A percentile compares a stretch with the other conserved stretches of the same genome.
Evolutionary conservation across 2,797 vertebrate genomes (phyloP).

Genomic region (Manis pentadactyla): DNA sequence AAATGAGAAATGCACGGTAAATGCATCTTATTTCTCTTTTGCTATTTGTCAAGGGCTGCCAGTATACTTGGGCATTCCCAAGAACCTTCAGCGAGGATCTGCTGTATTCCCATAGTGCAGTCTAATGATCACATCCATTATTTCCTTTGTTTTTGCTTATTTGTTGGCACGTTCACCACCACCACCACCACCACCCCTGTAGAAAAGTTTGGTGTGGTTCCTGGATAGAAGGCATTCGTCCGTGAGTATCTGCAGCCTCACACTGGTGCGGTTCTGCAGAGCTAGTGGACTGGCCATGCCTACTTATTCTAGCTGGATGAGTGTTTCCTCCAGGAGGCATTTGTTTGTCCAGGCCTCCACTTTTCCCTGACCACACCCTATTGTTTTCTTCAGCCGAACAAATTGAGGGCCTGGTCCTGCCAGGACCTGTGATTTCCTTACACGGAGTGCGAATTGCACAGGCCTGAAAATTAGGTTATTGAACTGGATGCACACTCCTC

Average conservation of each 20-base stretch:
- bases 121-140: not conserved
- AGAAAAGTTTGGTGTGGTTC: not conserved
- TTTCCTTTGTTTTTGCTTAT: not conserved
- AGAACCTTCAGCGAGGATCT: not conserved
- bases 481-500: not conserved
- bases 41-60: not conserved
- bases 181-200: not conserved
- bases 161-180: not conserved
- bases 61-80: not conserved
- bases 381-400: constrained; percentile 68
- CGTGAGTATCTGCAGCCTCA: not conserved
- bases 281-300: constrained; percentile 17
- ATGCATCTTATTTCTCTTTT: constrained; percentile 34
- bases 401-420: constrained; percentile 17
- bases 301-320: constrained; percentile 50
- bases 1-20: not conserved
- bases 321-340: constrained; percentile 69
- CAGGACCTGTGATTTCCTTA: constrained; percentile 48
- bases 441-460: not conserved
- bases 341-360: constrained; percentile 54
- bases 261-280: not conserved
- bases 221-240: not conserved
- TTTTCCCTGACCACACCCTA: constrained; percentile 69
- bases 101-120: not conserved
- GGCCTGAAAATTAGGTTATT: not conserved